Evolutionary conservation across 2,888 invertebrate species (phyloP), one percentile per base, ranked within the genome.

Genomic region (Diaperis boleti): DNA sequence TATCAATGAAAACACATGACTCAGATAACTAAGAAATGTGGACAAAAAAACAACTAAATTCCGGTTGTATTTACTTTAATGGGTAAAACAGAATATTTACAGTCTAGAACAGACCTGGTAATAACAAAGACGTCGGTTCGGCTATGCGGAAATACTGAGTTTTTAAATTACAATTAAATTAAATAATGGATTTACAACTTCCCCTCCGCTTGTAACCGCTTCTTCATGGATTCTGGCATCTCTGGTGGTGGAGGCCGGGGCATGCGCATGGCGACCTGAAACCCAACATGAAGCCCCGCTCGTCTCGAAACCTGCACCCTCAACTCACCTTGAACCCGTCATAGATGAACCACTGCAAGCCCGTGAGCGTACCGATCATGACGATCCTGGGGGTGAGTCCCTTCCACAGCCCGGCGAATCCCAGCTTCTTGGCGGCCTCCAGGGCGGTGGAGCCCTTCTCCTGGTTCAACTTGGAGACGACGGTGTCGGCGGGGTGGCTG

Each of bases 401-500:
- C 83, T 93, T 92, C 96, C 96, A 96, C 72, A 95, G 86, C 66
- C 94, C 86, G 49, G 80, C 77, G 76, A 87, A 85, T 62, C 95
- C 95, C 68, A 95, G 85, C 79, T 90, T 86, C 79, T 89, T 92
- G 64, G 91, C 87, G 33, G 92, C 89, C 66, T 88, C 88, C 1
- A 88, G 78, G 14, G 93, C 92, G 22, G 90, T 87, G 31, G 90
- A 87, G 64, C 92, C 92, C 79, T 92, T 92, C 67, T 88, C 95
- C 87, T 98, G 95, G 86, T 99, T 99, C 75, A 98, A 86, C 82
- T 98, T 98, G 68, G 98, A 98, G 26, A 98, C 98, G 67, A 92
- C 94, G 22, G 98, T 97, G 83, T 98, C 98, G 69, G 98, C 98
- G 55, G 98, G 98, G 83, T 98, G 98, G 11, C 97, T 97, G 2